Conservation (phyloP, 2,888 invertebrate genomes). For the Sinelater perroti region DNA sequence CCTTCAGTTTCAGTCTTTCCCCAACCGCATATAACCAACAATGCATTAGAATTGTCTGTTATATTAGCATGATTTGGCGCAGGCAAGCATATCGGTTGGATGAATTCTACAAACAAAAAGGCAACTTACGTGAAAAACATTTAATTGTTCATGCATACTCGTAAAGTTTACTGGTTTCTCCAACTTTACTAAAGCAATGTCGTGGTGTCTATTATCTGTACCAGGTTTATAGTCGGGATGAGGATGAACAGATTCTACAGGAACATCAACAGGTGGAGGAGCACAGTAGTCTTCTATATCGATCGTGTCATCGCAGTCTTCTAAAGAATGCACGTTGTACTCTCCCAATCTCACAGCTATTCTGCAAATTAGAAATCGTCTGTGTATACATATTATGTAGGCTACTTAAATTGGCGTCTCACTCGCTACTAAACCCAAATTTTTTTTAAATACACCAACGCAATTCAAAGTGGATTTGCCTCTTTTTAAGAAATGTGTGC, state of each 20-base stretch:
- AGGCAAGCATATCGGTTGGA: slow-evolving; percentile 69
- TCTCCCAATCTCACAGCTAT: slow-evolving; percentile 70
- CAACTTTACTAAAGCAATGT: slow-evolving; percentile 63
- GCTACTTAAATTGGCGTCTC: too few species aligned
- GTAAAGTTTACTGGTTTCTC: slow-evolving; percentile 59
- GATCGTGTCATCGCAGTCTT: slow-evolving; percentile 65
- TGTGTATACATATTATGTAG: too few species aligned
- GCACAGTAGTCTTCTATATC: slow-evolving; percentile 47
- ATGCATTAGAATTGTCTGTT: slow-evolving; percentile 42
- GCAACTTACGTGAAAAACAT: not conserved
- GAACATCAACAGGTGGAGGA: slow-evolving; percentile 48
- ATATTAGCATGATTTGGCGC: slow-evolving; percentile 55
- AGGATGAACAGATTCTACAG: slow-evolving; percentile 47
- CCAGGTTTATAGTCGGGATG: slow-evolving; percentile 49
- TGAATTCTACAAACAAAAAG: slow-evolving; percentile 62
- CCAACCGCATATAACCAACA: slow-evolving; percentile 70
- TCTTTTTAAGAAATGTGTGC: too few species aligned
- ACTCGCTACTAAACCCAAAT: too few species aligned
- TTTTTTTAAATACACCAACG: too few species aligned
- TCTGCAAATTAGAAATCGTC: too few species aligned
- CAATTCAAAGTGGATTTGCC: too few species aligned
- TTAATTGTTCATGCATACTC: slow-evolving; percentile 52
- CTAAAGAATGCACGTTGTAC: slow-evolving; percentile 68
- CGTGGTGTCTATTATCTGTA: slow-evolving; percentile 45
- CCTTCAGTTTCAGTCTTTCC: slow-evolving; percentile 65